Evolutionary conservation across 2,797 vertebrate species (phyloP).

Genomic region (Muscicapa striata): DNA sequence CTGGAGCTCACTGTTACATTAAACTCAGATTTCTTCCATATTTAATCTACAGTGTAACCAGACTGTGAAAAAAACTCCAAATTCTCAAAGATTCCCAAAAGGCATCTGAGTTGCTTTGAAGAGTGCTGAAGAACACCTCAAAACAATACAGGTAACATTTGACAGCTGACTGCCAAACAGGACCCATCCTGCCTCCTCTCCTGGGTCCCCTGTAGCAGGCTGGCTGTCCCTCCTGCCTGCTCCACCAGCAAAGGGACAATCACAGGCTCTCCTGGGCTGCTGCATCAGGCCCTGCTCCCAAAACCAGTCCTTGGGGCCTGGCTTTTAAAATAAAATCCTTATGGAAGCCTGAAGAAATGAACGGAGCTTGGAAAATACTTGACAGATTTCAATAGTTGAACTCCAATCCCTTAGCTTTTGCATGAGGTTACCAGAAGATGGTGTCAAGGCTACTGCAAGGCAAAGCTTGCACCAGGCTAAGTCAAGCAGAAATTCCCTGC

Average conservation of each 20-base stretch:
- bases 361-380: background rate
- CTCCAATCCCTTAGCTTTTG: background rate
- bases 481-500: background rate
- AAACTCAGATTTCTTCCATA: background rate
- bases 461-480: background rate
- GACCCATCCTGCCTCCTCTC: background rate
- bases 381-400: background rate
- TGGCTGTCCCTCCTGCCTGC: background rate
- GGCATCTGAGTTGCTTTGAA: background rate
- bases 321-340: background rate
- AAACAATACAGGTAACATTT: background rate
- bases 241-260: background rate
- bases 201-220: background rate
- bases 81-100: background rate
- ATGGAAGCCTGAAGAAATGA: background rate
- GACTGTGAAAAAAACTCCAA: background rate
- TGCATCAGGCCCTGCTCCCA: background rate
- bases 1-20: background rate
- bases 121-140: background rate
- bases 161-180: background rate
- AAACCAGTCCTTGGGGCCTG: background rate
- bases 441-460: accelerated
- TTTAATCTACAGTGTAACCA: background rate
- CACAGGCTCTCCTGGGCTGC: background rate
- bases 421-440: background rate